Percentiles rank a stretch among this genome's conserved stretches.
Evolutionary conservation across 2,797 vertebrate genomes (phyloP).

Genomic region (Sebastes oblongus): DNA sequence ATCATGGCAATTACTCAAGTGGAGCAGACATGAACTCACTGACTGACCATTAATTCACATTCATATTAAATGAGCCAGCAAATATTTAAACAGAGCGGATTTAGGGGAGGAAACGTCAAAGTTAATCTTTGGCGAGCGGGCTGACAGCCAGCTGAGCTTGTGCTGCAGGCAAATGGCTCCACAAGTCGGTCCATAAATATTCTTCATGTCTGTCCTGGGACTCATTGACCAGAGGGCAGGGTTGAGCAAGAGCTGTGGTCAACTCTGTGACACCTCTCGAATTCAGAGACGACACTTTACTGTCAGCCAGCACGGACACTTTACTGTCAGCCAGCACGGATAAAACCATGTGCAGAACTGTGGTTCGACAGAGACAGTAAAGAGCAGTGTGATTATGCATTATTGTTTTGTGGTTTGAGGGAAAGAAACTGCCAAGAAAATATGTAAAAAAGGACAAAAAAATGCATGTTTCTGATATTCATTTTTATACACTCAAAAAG

Average conservation of each 20-base stretch:
- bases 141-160: slow-evolving; percentile 40
- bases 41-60: slow-evolving; percentile 70
- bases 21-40: slow-evolving; percentile 44
- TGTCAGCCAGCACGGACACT: neutral
- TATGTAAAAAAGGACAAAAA: neutral
- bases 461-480: neutral
- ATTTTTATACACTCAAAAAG: neutral
- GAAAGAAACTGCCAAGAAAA: neutral
- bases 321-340: neutral
- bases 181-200: slow-evolving; percentile 69
- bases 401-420: neutral
- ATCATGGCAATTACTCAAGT: slow-evolving; percentile 48
- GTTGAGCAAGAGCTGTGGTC: slow-evolving; percentile 21
- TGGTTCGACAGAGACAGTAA: neutral
- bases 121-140: slow-evolving; percentile 66
- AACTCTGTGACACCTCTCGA: slow-evolving; percentile 1
- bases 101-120: slow-evolving; percentile 62
- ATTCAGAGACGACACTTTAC: neutral
- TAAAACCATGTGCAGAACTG: neutral
- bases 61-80: slow-evolving; percentile 73
- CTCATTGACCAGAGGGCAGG: slow-evolving; percentile 30
- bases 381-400: neutral
- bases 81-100: slow-evolving; percentile 73
- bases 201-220: slow-evolving; percentile 61
- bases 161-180: slow-evolving; percentile 47